Conservation (phyloP, 2,797 vertebrate genomes). For the Pangasius larnaudii region DNA sequence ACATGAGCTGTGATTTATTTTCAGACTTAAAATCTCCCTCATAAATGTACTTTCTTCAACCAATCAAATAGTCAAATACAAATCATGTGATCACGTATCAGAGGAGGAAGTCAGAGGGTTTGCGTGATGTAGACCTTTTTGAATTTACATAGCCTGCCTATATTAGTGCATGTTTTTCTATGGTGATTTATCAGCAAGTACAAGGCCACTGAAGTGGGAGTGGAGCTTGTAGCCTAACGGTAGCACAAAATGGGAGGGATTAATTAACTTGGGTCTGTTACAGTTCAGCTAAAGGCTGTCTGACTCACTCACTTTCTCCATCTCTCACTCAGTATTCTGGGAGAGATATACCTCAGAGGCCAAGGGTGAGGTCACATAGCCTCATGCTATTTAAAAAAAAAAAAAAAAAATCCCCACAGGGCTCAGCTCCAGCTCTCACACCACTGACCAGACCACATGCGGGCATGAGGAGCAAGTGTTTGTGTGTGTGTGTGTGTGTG, state of each 20-base stretch:
- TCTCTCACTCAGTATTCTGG: slow-evolving; percentile 57
- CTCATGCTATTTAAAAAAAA: slow-evolving; percentile 55
- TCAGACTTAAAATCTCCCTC: background rate
- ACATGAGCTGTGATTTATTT: background rate
- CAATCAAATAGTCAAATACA: too few species aligned
- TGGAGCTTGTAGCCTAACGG: background rate
- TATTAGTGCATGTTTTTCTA: slow-evolving; percentile 3
- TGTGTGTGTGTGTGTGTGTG: slow-evolving; percentile 38
- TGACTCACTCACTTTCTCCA: slow-evolving; percentile 26
- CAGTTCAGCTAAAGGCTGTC: slow-evolving; percentile 25
- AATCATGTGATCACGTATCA: background rate
- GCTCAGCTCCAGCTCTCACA: slow-evolving; percentile 66
- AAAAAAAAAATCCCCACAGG: slow-evolving; percentile 65
- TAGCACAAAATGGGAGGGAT: background rate
- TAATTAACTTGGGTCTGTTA: slow-evolving; percentile 36
- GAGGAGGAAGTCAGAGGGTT: background rate
- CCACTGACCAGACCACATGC: slow-evolving; percentile 50
- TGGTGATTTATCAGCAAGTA: background rate
- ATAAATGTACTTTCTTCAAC: too few species aligned
- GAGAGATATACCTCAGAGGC: slow-evolving; percentile 73
- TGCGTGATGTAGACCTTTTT: background rate
- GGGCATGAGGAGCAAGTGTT: slow-evolving; percentile 36
- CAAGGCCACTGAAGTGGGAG: slow-evolving; percentile 8
- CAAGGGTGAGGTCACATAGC: slow-evolving; percentile 71
- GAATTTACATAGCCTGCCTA: background rate